phyloP scores from a whole-genome alignment of 2,888 invertebrate species.

The Chesias legatella region DNA sequence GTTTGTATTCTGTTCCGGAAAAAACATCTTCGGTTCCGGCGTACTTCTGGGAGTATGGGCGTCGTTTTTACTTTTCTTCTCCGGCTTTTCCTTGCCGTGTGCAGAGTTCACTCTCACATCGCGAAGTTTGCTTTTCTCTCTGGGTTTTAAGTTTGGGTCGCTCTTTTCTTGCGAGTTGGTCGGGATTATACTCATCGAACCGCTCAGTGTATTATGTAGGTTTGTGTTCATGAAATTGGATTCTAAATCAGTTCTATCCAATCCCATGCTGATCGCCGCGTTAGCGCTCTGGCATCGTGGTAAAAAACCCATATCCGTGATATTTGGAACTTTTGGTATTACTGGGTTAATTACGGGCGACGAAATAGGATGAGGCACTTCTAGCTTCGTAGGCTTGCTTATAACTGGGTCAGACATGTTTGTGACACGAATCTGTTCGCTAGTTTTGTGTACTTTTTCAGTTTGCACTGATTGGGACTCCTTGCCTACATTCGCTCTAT shows the following conservation, averaged over 20 bases:
- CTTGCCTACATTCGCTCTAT: slow-evolving; percentile 56
- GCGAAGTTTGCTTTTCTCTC: slow-evolving; percentile 69
- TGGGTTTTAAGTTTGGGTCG: slow-evolving; percentile 59
- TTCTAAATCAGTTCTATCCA: slow-evolving; percentile 64
- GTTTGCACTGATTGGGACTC: slow-evolving; percentile 68
- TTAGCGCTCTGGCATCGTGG: slow-evolving; percentile 73
- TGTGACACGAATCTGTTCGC: slow-evolving; percentile 53
- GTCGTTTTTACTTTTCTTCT: slow-evolving; percentile 62
- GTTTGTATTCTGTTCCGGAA: slow-evolving; percentile 63
- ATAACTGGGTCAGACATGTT: slow-evolving; percentile 56
- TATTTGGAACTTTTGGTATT: slow-evolving; percentile 68
- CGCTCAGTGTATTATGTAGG: slow-evolving; percentile 54
- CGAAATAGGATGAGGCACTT: slow-evolving; percentile 73
- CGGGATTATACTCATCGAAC: slow-evolving; percentile 59
- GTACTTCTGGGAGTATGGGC: slow-evolving; percentile 61
- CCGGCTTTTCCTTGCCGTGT: slow-evolving; percentile 72
- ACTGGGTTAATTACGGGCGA: slow-evolving; percentile 73
- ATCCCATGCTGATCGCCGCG: slow-evolving; percentile 61
- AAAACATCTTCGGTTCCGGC: slow-evolving; percentile 72
- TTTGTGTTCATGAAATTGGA: slow-evolving; percentile 49
- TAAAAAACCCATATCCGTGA: slow-evolving; percentile 65
- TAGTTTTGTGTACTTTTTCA: slow-evolving; percentile 56
- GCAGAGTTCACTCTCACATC: slow-evolving; percentile 75
- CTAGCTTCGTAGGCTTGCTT: slow-evolving; percentile 62
- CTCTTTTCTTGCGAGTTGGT: slow-evolving; percentile 55